These are phyloP conservation scores for Akabosia matsudoensis DNA, from an alignment of 1,140 invertebrate species.

Conservation along the genomic window DNA sequence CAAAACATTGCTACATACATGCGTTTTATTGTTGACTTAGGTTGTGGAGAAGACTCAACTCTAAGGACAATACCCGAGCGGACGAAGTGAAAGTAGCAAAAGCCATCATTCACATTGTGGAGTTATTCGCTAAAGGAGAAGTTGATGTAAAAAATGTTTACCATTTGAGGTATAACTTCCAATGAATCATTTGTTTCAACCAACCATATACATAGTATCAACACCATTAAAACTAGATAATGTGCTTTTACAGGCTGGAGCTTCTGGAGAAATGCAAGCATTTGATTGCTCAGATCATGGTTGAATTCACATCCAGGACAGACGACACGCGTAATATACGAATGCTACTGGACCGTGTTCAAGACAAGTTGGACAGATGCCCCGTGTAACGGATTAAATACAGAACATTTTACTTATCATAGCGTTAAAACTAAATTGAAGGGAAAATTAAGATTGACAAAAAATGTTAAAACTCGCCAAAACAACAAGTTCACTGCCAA, in stretches of 20 bases:
- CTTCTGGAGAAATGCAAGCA: constrained; percentile 45
- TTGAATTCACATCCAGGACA: constrained; percentile 45
- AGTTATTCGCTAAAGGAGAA: constrained; percentile 28
- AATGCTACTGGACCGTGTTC: constrained; percentile 31
- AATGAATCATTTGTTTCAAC: not conserved
- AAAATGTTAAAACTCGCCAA: too few relatives aligned
- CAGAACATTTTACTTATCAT: too few relatives aligned
- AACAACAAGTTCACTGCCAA: too few relatives aligned
- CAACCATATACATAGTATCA: too few relatives aligned
- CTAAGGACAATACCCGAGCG: not conserved
- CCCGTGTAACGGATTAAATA: not conserved
- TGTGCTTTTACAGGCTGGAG: constrained; percentile 33
- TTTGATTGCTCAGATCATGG: constrained; percentile 40
- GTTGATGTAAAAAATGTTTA: constrained; percentile 17
- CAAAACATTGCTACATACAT: not conserved
- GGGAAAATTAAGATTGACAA: too few relatives aligned
- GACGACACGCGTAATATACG: constrained; percentile 29
- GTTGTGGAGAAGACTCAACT: constrained; percentile 36
- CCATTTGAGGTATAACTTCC: not conserved
- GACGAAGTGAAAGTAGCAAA: constrained; percentile 40
- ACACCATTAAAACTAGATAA: not conserved
- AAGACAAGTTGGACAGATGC: constrained; percentile 37
- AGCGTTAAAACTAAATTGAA: too few relatives aligned
- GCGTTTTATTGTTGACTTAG: constrained; percentile 27
- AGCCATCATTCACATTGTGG: constrained; percentile 42